phyloP scores from a whole-genome alignment of 2,113 vertebrate species.

The Cathartes aura region DNA sequence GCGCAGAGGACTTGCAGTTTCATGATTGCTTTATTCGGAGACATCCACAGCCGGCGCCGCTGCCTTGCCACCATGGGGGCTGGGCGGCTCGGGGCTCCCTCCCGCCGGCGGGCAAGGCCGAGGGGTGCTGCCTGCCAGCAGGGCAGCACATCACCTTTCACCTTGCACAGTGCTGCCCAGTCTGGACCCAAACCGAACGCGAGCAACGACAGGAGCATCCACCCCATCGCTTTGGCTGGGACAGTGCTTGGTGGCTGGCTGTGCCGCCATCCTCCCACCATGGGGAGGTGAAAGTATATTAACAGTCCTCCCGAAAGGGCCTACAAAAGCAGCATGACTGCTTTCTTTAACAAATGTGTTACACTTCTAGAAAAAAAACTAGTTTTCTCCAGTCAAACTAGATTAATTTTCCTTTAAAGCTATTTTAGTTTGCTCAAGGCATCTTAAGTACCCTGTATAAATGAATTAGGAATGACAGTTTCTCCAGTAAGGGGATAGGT shows the following conservation, averaged over 20 bases:
- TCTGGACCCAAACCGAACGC: rapidly evolving
- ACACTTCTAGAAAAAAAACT: background rate
- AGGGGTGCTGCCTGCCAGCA: background rate
- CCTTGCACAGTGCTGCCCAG: background rate
- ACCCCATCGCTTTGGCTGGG: background rate
- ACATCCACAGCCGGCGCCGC: rapidly evolving
- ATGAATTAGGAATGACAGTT: constrained; percentile 66
- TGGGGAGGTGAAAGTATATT: background rate
- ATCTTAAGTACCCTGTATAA: constrained; percentile 46
- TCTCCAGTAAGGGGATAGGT: constrained; percentile 51
- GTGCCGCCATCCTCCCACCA: background rate
- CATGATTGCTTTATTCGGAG: rapidly evolving
- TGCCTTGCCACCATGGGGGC: rapidly evolving
- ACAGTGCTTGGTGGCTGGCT: background rate
- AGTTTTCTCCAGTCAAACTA: constrained; percentile 41
- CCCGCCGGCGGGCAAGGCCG: rapidly evolving
- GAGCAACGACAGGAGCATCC: background rate
- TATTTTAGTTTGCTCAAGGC: constrained; percentile 56
- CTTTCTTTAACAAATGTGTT: constrained; percentile 40
- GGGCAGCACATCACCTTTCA: background rate
- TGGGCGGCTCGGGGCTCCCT: background rate
- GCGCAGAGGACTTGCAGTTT: background rate
- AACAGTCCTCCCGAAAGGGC: background rate
- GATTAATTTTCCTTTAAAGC: constrained; percentile 62
- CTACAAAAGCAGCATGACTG: background rate